These are phyloP conservation scores for Schizotus pectinicornis DNA, from an alignment of 2,888 invertebrate species.

Conservation along the genomic window DNA sequence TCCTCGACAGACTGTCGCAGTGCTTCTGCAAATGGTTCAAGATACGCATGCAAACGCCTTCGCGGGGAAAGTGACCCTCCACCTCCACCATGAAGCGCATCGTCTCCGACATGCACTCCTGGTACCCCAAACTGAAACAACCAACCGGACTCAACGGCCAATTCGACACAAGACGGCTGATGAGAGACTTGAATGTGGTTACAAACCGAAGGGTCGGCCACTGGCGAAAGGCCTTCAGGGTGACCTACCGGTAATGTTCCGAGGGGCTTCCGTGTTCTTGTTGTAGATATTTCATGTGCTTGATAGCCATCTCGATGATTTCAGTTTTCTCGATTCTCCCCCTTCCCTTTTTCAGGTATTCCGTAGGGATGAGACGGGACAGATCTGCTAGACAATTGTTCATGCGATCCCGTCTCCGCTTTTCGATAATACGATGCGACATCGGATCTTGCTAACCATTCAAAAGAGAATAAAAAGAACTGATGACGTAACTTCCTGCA, in stretches of 20 bases:
- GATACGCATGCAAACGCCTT: slow-evolving; percentile 81
- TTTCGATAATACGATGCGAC: slow-evolving; percentile 98
- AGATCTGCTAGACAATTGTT: slow-evolving; percentile 95
- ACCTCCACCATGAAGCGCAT: slow-evolving; percentile 88
- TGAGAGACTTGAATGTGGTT: too few relatives aligned
- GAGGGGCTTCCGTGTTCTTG: slow-evolving; percentile 60
- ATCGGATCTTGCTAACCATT: slow-evolving; percentile 84
- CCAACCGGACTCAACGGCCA: not conserved
- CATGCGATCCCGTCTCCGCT: slow-evolving; percentile 93
- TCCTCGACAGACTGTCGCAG: slow-evolving; percentile 67
- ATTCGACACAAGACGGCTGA: not conserved
- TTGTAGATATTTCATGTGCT: slow-evolving; percentile 90
- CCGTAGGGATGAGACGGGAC: slow-evolving; percentile 89
- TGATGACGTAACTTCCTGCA: not conserved
- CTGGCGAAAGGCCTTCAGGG: too few relatives aligned
- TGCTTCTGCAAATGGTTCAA: slow-evolving; percentile 85
- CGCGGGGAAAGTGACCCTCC: slow-evolving; percentile 79
- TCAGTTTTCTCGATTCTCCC: slow-evolving; percentile 97
- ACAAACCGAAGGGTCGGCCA: too few relatives aligned
- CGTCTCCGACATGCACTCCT: slow-evolving; percentile 89
- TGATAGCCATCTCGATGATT: slow-evolving; percentile 97
- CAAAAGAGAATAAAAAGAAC: slow-evolving; percentile 15
- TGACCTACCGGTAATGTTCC: slow-evolving; percentile 56
- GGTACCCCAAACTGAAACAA: slow-evolving; percentile 74
- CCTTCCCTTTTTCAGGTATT: slow-evolving; percentile 92